Percentiles rank a stretch among this genome's conserved stretches.
Evolutionary conservation across 2,113 vertebrate species (phyloP).

Genomic region (Gymnarchus niloticus): DNA sequence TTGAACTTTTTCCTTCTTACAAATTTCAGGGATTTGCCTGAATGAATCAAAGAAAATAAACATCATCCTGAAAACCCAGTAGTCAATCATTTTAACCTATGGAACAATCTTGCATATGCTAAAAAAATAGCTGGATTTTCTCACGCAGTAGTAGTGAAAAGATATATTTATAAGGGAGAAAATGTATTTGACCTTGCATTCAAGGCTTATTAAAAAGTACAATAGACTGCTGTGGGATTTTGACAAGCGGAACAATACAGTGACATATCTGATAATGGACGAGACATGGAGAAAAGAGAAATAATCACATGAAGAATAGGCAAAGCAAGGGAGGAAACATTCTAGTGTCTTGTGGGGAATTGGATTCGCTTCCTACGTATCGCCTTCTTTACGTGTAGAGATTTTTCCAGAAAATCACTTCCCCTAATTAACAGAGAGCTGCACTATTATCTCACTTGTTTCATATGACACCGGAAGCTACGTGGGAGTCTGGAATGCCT

Average conservation of each 20-base stretch:
- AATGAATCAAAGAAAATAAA: background rate
- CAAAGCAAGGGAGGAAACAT: slow-evolving; percentile 21
- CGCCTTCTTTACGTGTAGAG: slow-evolving; percentile 30
- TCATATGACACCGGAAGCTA: slow-evolving; percentile 19
- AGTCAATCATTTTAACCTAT: slow-evolving; percentile 17
- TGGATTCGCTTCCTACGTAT: slow-evolving; percentile 26
- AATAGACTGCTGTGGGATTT: slow-evolving; percentile 20
- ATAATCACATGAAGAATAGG: background rate
- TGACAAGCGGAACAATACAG: slow-evolving; percentile 18
- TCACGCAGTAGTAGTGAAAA: slow-evolving; percentile 25
- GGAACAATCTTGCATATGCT: slow-evolving; percentile 22
- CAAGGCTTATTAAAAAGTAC: slow-evolving; percentile 28
- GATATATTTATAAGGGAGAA: slow-evolving; percentile 8
- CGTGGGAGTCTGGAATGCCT: slow-evolving; percentile 28
- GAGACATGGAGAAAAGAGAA: background rate
- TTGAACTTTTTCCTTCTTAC: background rate
- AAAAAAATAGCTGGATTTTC: slow-evolving; percentile 31
- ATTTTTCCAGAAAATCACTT: slow-evolving; percentile 39
- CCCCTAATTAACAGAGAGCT: slow-evolving; percentile 29
- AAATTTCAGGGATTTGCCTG: background rate
- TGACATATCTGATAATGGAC: slow-evolving; percentile 30
- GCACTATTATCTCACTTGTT: slow-evolving; percentile 25
- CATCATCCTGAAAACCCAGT: background rate
- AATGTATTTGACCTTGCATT: slow-evolving; percentile 21
- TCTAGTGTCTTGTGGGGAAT: slow-evolving; percentile 14